Evolutionary conservation across 2,888 invertebrate species (phyloP).

Genomic region (Tetramorium bicarinatum): DNA sequence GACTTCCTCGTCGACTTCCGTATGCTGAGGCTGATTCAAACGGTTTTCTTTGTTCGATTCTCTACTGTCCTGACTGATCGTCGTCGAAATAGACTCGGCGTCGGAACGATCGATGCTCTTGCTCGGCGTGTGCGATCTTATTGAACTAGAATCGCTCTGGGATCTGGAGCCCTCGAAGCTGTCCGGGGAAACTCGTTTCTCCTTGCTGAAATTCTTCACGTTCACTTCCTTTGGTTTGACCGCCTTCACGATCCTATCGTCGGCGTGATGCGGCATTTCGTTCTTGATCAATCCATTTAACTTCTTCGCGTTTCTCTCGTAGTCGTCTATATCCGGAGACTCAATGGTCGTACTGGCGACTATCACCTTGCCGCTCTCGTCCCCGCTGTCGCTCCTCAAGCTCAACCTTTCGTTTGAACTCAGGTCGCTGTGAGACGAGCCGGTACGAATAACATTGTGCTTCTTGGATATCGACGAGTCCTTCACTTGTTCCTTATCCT

Average conservation of each 20-base stretch:
- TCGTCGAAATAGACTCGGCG: constrained; percentile 94
- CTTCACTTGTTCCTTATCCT: constrained; percentile 91
- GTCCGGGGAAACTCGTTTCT: constrained; percentile 88
- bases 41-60: constrained; percentile 89
- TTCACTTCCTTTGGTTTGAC: constrained; percentile 74
- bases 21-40: constrained; percentile 81
- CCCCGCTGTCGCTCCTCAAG: constrained; percentile 81
- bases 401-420: constrained; percentile 76
- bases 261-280: constrained; percentile 78
- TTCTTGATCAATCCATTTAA: constrained; percentile 87
- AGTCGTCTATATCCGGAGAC: constrained; percentile 79
- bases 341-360: constrained; percentile 86
- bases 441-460: constrained; percentile 75
- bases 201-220: constrained; percentile 72
- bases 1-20: constrained; percentile 89
- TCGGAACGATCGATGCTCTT: constrained; percentile 90
- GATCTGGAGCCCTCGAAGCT: constrained; percentile 89
- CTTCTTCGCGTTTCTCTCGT: constrained; percentile 80
- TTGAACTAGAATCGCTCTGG: constrained; percentile 92
- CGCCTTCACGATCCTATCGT: constrained; percentile 80
- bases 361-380: constrained; percentile 85
- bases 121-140: constrained; percentile 88
- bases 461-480: constrained; percentile 88
- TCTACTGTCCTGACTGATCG: constrained; percentile 92
- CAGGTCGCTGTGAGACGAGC: constrained; percentile 81